Conservation (phyloP, 2,113 vertebrate genomes). For the Ceuthmochares aereus region DNA sequence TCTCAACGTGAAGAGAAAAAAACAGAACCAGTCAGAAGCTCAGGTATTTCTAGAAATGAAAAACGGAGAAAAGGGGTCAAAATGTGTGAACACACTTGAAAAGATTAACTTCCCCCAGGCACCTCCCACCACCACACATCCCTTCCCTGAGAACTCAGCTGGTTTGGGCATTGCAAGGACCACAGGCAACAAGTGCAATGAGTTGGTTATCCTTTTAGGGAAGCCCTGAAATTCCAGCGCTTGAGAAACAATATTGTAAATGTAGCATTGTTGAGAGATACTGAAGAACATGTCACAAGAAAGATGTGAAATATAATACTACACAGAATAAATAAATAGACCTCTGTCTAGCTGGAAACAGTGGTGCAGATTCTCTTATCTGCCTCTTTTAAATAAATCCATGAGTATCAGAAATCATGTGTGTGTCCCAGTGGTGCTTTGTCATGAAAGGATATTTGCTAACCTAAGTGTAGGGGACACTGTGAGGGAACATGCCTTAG, state of each 20-base stretch:
- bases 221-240: background rate
- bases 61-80: background rate
- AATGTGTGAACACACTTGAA: background rate
- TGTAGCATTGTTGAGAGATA: background rate
- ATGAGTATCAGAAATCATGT: background rate
- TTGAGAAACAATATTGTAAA: background rate
- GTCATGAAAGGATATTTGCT: background rate
- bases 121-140: background rate
- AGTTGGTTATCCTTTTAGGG: background rate
- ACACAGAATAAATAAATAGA: background rate
- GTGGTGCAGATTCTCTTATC: background rate
- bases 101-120: background rate
- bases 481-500: background rate
- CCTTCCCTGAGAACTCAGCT: background rate
- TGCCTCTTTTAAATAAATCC: conserved; percentile 4
- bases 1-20: background rate
- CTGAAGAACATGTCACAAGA: background rate
- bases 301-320: background rate
- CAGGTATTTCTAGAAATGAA: background rate
- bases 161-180: background rate
- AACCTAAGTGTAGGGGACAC: background rate
- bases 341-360: background rate
- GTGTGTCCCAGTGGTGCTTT: background rate
- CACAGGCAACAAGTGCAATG: background rate
- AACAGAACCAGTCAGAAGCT: background rate